Evolutionary conservation across 2,113 vertebrate species (phyloP).

Genomic region (Aramus guarauna): DNA sequence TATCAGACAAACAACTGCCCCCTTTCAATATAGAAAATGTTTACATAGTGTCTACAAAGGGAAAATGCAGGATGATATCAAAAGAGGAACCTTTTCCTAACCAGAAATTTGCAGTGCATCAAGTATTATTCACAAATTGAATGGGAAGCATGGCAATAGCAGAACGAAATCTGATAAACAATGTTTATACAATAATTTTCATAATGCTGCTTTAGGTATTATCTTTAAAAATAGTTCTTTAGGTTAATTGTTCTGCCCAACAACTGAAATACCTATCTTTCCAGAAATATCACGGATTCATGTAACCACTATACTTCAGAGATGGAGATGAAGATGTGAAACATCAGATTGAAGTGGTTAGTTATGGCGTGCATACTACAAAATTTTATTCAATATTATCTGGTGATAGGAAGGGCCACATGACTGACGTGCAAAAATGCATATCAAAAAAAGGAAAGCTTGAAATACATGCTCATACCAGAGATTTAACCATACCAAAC

Average conservation of each 20-base stretch:
- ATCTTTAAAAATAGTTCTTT: neutral
- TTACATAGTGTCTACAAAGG: neutral
- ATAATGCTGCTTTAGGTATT: neutral
- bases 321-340: slow-evolving; percentile 56
- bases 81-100: slow-evolving; percentile 47
- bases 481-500: slow-evolving; percentile 7
- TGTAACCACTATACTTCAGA: slow-evolving; percentile 12
- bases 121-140: slow-evolving; percentile 26
- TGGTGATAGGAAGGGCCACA: neutral
- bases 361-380: neutral
- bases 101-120: neutral
- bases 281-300: slow-evolving; percentile 54
- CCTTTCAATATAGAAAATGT: slow-evolving; percentile 21
- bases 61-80: neutral
- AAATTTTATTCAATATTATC: neutral
- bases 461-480: slow-evolving; percentile 32
- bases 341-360: neutral
- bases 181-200: neutral
- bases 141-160: slow-evolving; percentile 14
- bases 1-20: neutral
- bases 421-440: slow-evolving; percentile 22
- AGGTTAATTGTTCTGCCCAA: neutral
- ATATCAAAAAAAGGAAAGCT: neutral
- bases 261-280: slow-evolving; percentile 27
- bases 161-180: neutral